phyloP scores from a whole-genome alignment of 2,888 invertebrate species.

The Phyllotreta striolata region DNA sequence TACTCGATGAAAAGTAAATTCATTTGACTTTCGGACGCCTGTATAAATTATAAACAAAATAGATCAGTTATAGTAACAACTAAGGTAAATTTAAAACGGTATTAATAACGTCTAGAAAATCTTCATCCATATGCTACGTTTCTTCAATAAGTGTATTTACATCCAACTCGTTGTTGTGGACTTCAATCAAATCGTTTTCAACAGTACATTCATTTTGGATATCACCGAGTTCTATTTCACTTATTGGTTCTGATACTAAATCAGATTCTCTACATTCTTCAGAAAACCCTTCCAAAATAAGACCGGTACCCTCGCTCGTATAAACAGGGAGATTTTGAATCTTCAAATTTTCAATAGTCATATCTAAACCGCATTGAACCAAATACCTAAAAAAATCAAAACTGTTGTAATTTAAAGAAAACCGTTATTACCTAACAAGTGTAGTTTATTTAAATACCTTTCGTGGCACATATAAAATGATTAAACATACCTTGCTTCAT shows the following conservation, averaged over 20 bases:
- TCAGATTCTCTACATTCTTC: neutral
- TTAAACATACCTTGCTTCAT: neutral
- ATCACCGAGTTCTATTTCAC: neutral
- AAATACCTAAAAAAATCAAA: slow-evolving; percentile 5
- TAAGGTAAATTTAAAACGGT: neutral
- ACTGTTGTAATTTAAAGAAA: too few relatives aligned
- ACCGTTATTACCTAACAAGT: too few relatives aligned
- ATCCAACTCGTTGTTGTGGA: neutral
- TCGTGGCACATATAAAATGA: too few relatives aligned
- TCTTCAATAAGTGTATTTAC: neutral
- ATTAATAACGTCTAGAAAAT: slow-evolving; percentile 3
- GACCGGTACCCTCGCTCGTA: neutral
- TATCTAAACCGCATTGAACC: slow-evolving; percentile 1
- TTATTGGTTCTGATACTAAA: neutral
- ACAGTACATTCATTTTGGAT: neutral
- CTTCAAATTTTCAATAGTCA: slow-evolving; percentile 12
- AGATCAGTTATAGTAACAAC: too few relatives aligned
- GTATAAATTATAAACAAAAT: too few relatives aligned
- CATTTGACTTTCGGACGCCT: too few relatives aligned
- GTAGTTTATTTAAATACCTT: too few relatives aligned
- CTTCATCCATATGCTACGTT: slow-evolving; percentile 1
- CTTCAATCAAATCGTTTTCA: too few relatives aligned
- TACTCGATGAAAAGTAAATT: too few relatives aligned
- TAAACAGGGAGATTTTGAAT: slow-evolving; percentile 6
- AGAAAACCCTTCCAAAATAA: neutral